Evolutionary conservation across 2,888 invertebrate genomes (phyloP), one percentile per base, ranked within the genome.

Genomic region (Kuschelorhynchus macadamiae): DNA sequence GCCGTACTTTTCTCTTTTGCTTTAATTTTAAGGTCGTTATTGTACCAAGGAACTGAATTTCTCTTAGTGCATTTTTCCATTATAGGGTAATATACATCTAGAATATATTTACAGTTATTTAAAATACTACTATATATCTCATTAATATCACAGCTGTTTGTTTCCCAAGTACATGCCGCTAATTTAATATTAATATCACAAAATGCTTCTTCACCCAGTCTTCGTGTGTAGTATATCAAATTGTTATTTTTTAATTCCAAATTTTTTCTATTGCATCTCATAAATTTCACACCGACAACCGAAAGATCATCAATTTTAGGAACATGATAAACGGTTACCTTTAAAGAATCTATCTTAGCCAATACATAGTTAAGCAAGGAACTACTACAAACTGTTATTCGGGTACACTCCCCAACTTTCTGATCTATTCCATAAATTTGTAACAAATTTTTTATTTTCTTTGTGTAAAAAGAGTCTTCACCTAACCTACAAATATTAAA

Each of bases 301-400:
- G 47, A 47, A 25, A 20, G 47, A 20, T 47, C 47, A 47, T 20
- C 47, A 49, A 36, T 36, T 36, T 2, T 12, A 7, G 9, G 36
- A 36, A 36, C 36, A n/a, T 36, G 25, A 7, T 25, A 59, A 44
- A 17, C 21, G 49, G 14, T n/a, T n/a, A 49, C 60, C 18, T 49
- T 21, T 21, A 49, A 3, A 17, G 36, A 21, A 36, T 42, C 30
- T 11, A 20, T 30, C 21, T 52, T 62, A 44, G 25, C 32, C 17
- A 62, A 32, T 18, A 53, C 62, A 62, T 33, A 44, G 21, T 63
- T 55, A 16, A 63, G 39, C n/a, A 63, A 55, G 20, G 55, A 55
- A 20, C 25, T 39, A 39, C 47, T 52, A 32, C 44, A 32, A 41
- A 44, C 46, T 36, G 63, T 44, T 39, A 32, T 46, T 20, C 44